phyloP scores from a whole-genome alignment of 2,113 vertebrate genomes.

The Oncorhynchus masou region DNA sequence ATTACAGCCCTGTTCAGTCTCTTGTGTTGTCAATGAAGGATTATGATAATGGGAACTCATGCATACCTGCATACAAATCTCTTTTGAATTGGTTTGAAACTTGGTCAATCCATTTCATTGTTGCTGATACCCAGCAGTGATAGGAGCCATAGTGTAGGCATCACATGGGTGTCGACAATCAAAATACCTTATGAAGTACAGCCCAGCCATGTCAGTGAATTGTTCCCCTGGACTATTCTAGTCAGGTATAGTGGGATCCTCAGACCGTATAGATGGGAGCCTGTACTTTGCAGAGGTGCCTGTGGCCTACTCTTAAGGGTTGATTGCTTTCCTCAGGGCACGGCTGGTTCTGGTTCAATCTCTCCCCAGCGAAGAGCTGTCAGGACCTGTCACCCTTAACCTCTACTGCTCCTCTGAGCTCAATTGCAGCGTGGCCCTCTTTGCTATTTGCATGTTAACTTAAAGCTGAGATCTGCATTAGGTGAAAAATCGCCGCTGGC shows the following conservation, averaged over 20 bases:
- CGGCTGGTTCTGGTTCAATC: constrained; percentile 11
- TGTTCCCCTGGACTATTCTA: background rate
- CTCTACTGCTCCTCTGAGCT: constrained; percentile 19
- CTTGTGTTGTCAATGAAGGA: no score
- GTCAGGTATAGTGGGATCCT: background rate
- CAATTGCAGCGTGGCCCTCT: constrained; percentile 27
- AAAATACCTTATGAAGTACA: no score
- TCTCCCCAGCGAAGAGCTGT: constrained; percentile 21
- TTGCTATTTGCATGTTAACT: constrained; percentile 52
- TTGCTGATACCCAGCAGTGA: no score
- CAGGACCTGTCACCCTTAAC: constrained; percentile 24
- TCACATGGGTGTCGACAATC: no score
- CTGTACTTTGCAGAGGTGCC: constrained; percentile 4
- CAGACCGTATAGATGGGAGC: background rate
- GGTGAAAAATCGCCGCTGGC: no score
- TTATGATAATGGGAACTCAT: no score
- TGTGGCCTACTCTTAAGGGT: constrained; percentile 16
- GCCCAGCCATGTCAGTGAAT: background rate
- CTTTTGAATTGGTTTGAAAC: no score
- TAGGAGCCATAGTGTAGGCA: no score
- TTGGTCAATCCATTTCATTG: no score
- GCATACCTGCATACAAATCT: no score
- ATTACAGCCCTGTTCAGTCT: no score
- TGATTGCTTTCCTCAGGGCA: constrained; percentile 40
- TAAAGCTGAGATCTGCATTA: background rate